These are phyloP conservation scores for Setipinna tenuifilis DNA, from an alignment of 2,797 vertebrate species.

Conservation along the genomic window DNA sequence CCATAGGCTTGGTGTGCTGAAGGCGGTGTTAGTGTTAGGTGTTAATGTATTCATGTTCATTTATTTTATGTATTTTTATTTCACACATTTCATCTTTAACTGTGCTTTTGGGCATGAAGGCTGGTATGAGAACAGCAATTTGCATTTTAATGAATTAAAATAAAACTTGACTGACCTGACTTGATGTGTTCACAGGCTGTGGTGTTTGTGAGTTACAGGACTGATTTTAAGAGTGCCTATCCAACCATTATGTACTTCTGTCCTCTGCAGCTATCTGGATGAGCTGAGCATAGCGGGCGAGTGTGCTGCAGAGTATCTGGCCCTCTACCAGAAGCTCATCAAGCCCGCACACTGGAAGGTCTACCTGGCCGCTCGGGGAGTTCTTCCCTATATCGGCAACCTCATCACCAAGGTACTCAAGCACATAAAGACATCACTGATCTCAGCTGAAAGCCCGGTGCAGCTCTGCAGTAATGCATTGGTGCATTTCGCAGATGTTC, in stretches of 20 bases:
- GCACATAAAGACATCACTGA: neutral
- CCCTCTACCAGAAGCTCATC: slow-evolving; percentile 96
- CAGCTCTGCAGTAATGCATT: neutral
- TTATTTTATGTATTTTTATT: too few species aligned
- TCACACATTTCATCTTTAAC: too few species aligned
- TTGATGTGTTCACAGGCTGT: too few species aligned
- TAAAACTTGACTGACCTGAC: too few species aligned
- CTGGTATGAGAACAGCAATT: neutral
- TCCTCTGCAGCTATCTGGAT: slow-evolving; percentile 86
- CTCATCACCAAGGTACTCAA: slow-evolving; percentile 93
- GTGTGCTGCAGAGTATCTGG: slow-evolving; percentile 94
- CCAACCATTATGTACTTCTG: neutral
- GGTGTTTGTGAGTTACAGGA: too few species aligned
- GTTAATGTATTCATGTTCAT: neutral
- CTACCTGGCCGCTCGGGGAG: slow-evolving; percentile 93
- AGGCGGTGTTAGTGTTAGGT: neutral
- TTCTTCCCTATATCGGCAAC: slow-evolving; percentile 95
- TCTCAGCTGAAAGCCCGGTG: neutral
- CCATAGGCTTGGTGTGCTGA: neutral
- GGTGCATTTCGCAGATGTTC: neutral
- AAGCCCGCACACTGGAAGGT: slow-evolving; percentile 97
- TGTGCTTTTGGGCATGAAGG: too few species aligned
- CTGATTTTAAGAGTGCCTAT: neutral
- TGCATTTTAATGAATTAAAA: neutral
- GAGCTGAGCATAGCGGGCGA: slow-evolving; percentile 95